These are phyloP conservation scores for Drosophila paramelanica DNA, from an alignment of 2,888 invertebrate species.

Conservation along the genomic window DNA sequence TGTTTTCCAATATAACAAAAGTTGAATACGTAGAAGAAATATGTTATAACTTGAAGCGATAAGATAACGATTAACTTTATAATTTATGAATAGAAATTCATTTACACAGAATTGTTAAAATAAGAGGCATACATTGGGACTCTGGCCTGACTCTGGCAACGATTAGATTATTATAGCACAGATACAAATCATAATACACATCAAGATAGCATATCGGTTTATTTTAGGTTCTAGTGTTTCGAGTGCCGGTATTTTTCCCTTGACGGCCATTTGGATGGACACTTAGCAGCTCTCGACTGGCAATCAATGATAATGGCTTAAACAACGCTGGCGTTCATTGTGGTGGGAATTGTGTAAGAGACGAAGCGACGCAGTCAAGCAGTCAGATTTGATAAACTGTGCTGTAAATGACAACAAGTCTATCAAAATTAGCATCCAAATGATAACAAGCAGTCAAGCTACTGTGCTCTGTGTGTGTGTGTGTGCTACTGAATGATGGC, in stretches of 20 bases:
- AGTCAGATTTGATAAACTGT: slow-evolving; percentile 25
- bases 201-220: not conserved
- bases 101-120: not conserved
- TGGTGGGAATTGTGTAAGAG: not conserved
- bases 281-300: slow-evolving; percentile 3
- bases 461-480: not conserved
- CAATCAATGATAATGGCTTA: slow-evolving; percentile 52
- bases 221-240: not conserved
- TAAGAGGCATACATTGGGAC: too few species aligned
- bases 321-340: slow-evolving; percentile 20
- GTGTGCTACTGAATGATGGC: slow-evolving; percentile 26
- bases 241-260: slow-evolving; percentile 33
- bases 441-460: slow-evolving; percentile 37
- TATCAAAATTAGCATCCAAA: slow-evolving; percentile 44
- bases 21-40: not conserved
- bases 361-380: too few species aligned
- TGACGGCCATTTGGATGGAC: not conserved
- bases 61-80: not conserved
- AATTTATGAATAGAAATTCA: not conserved
- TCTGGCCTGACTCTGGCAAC: too few species aligned
- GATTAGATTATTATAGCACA: too few species aligned
- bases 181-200: not conserved
- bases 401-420: slow-evolving; percentile 26
- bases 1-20: too few species aligned
- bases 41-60: not conserved